A percentile compares a stretch with the other conserved stretches of the same genome.
phyloP scores from a whole-genome alignment of 2,888 invertebrate species.

The Muscina levida region DNA sequence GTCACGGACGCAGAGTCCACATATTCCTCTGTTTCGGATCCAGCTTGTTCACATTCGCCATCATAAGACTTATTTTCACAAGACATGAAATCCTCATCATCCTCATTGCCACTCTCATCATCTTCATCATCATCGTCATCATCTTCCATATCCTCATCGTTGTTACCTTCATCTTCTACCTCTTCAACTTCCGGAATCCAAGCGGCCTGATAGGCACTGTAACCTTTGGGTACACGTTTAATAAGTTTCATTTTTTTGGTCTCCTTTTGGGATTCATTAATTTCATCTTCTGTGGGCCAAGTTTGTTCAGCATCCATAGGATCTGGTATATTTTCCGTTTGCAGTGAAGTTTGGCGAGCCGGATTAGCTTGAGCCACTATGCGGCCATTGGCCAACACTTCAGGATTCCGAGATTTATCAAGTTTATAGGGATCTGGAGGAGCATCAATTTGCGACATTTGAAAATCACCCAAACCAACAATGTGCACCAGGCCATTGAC shows the following conservation, averaged over 20 bases:
- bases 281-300: constrained; percentile 96
- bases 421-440: constrained; percentile 86
- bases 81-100: constrained; percentile 78
- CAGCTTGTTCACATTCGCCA: constrained; percentile 78
- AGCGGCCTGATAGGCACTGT: constrained; percentile 98
- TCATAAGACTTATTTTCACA: constrained; percentile 79
- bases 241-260: constrained; percentile 85
- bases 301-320: constrained; percentile 98
- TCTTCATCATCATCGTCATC: constrained; percentile 69
- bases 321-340: constrained; percentile 90
- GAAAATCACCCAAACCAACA: constrained; percentile 95
- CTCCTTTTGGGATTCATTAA: constrained; percentile 84
- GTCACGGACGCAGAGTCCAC: constrained; percentile 85
- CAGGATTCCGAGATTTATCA: constrained; percentile 78
- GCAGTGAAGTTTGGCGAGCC: constrained; percentile 86
- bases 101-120: constrained; percentile 67
- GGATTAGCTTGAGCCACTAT: constrained; percentile 83
- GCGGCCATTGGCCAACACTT: constrained; percentile 75
- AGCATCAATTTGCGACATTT: constrained; percentile 90
- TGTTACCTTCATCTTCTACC: constrained; percentile 81
- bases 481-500: constrained; percentile 95
- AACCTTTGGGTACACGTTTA: constrained; percentile 94
- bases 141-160: constrained; percentile 73
- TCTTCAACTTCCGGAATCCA: constrained; percentile 91
- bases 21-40: constrained; percentile 84